A percentile compares a stretch with the other conserved stretches of the same genome.
Evolutionary conservation across 2,797 vertebrate species (phyloP).

Genomic region (Sebastolobus altivelis): DNA sequence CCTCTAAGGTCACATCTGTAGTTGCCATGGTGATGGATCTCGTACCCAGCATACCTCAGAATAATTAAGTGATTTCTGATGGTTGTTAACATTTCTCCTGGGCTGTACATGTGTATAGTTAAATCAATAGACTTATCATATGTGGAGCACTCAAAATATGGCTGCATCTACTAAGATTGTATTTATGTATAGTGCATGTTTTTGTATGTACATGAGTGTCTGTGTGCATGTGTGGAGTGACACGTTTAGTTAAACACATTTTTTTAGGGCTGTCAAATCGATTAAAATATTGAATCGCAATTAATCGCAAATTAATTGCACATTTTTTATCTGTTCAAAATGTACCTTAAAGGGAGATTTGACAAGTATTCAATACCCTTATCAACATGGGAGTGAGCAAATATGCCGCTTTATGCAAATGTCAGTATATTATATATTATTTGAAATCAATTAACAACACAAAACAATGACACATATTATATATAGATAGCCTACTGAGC

Average conservation of each 20-base stretch:
- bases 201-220: neutral
- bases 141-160: neutral
- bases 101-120: neutral
- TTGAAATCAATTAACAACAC: no score
- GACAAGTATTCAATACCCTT: no score
- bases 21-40: conserved; percentile 60
- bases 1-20: conserved; percentile 41
- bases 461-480: no score
- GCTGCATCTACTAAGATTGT: neutral
- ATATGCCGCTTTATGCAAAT: no score
- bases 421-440: no score
- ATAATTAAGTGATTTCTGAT: conserved; percentile 22
- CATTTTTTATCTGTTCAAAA: no score
- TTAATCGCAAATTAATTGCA: no score
- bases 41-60: conserved; percentile 7
- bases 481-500: no score
- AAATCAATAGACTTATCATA: conserved; percentile 38
- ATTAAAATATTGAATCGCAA: no score
- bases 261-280: no score
- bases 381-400: no score
- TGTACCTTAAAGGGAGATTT: no score
- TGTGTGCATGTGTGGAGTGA: neutral
- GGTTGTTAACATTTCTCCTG: conserved; percentile 5
- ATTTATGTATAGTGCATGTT: neutral
- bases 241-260: neutral